Percentiles rank a stretch among this genome's conserved stretches.
phyloP scores from a whole-genome alignment of 2,113 vertebrate genomes.

The Colistium nudipinnis region DNA sequence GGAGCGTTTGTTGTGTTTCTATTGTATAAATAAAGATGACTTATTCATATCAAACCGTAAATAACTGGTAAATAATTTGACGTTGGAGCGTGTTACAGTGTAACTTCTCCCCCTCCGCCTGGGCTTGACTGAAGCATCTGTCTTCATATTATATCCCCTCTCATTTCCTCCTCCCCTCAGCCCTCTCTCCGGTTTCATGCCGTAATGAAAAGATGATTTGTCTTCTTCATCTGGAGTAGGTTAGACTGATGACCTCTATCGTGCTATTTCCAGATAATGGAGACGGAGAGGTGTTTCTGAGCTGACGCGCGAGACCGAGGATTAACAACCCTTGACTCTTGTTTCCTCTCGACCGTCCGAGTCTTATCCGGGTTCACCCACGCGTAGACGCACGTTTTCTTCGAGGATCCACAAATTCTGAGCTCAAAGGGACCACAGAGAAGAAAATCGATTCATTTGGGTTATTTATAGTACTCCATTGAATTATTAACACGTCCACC shows the following conservation, averaged over 20 bases:
- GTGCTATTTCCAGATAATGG: slow-evolving; percentile 57
- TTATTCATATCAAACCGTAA: slow-evolving; percentile 10
- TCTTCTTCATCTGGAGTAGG: slow-evolving; percentile 56
- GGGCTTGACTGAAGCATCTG: slow-evolving; percentile 14
- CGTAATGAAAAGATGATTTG: slow-evolving; percentile 65
- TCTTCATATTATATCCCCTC: slow-evolving; percentile 48
- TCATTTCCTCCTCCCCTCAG: slow-evolving; percentile 41
- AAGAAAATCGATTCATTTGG: slow-evolving; percentile 14
- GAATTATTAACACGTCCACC: slow-evolving; percentile 13
- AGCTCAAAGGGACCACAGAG: background rate
- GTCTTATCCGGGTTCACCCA: background rate
- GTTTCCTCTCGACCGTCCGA: slow-evolving; percentile 43
- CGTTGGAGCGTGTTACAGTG: background rate
- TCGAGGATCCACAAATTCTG: background rate
- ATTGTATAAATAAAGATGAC: slow-evolving; percentile 51
- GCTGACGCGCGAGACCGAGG: background rate
- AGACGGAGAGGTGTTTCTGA: slow-evolving; percentile 49
- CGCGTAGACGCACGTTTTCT: background rate
- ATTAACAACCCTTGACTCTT: slow-evolving; percentile 30
- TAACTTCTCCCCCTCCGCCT: slow-evolving; percentile 7
- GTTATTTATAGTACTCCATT: slow-evolving; percentile 2
- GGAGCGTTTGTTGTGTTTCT: slow-evolving; percentile 33
- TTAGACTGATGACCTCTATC: slow-evolving; percentile 37
- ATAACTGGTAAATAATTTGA: background rate
- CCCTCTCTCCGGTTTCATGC: background rate